Conservation (phyloP, 2,113 vertebrate genomes). For the Loxodonta africana region DNA sequence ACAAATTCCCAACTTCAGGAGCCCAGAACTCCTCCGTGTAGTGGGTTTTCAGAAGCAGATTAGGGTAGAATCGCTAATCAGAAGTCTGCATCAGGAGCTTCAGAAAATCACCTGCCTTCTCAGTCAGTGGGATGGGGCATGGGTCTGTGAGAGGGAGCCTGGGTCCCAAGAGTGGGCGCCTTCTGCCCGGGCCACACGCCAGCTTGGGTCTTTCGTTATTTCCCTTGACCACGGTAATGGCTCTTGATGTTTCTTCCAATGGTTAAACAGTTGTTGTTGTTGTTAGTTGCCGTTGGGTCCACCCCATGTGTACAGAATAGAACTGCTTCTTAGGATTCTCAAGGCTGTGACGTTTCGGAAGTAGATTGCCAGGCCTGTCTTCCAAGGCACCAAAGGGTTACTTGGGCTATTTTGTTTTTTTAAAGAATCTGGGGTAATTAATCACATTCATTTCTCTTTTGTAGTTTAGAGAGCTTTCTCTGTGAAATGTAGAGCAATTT, state of each 20-base stretch:
- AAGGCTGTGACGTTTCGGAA: too few relatives aligned
- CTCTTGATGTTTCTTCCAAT: slow-evolving; percentile 43
- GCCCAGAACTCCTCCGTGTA: not conserved
- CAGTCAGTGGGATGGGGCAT: not conserved
- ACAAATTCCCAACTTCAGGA: slow-evolving; percentile 8
- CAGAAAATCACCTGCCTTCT: not conserved
- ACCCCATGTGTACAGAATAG: too few relatives aligned
- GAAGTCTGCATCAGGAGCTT: not conserved
- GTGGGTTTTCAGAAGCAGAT: not conserved
- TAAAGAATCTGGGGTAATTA: slow-evolving; percentile 22
- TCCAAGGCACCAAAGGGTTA: not conserved
- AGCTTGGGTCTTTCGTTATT: not conserved
- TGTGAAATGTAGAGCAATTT: slow-evolving; percentile 65
- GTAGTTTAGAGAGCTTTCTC: slow-evolving; percentile 54
- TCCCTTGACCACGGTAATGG: not conserved
- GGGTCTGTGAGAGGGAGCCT: not conserved
- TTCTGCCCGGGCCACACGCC: not conserved
- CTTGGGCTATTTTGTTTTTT: not conserved
- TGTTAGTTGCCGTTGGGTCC: too few relatives aligned
- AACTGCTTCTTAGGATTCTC: too few relatives aligned
- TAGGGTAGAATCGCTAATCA: not conserved
- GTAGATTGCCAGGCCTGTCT: too few relatives aligned
- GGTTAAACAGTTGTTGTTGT: not conserved
- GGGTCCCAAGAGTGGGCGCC: not conserved
- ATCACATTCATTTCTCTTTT: slow-evolving; percentile 61